A percentile compares a stretch with the other conserved stretches of the same genome.
phyloP scores from a whole-genome alignment of 2,113 vertebrate genomes.

The Channa maculata region DNA sequence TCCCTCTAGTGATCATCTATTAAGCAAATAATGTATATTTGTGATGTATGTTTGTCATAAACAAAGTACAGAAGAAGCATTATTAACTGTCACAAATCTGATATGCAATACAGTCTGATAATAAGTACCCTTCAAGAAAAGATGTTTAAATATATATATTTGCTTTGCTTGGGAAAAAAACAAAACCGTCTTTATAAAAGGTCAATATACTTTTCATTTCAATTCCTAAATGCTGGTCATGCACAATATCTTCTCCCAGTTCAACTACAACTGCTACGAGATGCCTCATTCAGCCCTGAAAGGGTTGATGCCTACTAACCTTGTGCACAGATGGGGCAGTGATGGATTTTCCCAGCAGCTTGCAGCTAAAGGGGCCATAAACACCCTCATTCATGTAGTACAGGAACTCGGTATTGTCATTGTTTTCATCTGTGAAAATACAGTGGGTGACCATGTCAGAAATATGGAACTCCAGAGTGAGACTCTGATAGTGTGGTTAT shows the following conservation, averaged over 20 bases:
- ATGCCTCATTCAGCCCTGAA: constrained; percentile 34
- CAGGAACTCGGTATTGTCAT: constrained; percentile 88
- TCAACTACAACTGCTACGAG: constrained; percentile 15
- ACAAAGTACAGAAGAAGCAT: not conserved
- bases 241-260: constrained; percentile 11
- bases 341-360: constrained; percentile 86
- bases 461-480: not conserved
- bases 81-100: not conserved
- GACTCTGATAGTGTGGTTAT: not conserved
- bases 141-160: too few species aligned
- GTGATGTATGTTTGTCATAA: not conserved
- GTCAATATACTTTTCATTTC: not conserved
- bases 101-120: not conserved
- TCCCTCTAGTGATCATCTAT: too few species aligned
- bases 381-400: constrained; percentile 98
- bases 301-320: constrained; percentile 80
- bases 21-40: too few species aligned
- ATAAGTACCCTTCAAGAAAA: too few species aligned
- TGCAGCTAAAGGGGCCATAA: constrained; percentile 95
- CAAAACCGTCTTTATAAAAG: too few species aligned
- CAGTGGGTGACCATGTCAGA: constrained; percentile 11
- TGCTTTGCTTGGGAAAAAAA: too few species aligned
- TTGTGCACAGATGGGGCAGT: constrained; percentile 89
- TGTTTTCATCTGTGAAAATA: constrained; percentile 83
- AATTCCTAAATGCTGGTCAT: constrained; percentile 9